phyloP scores from a whole-genome alignment of 2,797 vertebrate genomes.

The Vipera ursinii region DNA sequence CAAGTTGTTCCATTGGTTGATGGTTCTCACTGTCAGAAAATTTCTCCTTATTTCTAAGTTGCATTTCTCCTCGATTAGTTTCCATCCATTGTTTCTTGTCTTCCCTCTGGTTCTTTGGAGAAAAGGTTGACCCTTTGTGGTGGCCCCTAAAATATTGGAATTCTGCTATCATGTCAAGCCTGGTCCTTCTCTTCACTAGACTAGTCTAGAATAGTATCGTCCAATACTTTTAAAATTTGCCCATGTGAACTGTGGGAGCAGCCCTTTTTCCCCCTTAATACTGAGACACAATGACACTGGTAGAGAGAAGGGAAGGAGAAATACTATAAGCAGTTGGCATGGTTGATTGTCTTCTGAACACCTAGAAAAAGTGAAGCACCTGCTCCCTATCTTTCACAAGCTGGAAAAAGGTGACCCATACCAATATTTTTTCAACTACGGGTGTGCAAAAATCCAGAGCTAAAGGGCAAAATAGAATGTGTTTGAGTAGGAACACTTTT shows the following conservation, averaged over 20 bases:
- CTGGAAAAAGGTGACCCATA: background rate
- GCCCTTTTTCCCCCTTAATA: rapidly evolving
- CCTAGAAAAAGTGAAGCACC: background rate
- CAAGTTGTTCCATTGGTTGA: background rate
- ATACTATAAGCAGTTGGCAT: background rate
- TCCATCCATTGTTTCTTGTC: background rate
- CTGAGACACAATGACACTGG: background rate
- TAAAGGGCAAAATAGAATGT: too few relatives aligned
- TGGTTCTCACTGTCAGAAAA: background rate
- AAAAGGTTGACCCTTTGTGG: background rate
- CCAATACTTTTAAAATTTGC: background rate
- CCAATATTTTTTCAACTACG: background rate
- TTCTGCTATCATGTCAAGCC: background rate
- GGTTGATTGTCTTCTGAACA: background rate
- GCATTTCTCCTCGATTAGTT: background rate
- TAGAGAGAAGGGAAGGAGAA: background rate
- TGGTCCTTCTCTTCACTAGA: background rate
- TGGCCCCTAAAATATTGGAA: background rate
- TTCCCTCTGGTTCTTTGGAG: background rate
- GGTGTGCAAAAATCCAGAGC: background rate
- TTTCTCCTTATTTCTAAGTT: background rate
- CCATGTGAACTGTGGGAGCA: background rate
- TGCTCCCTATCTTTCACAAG: background rate
- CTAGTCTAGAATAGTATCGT: background rate
- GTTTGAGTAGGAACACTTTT: background rate